Conservation (phyloP, 2,888 invertebrate species). For the Drosophila pseudotalamancana region DNA sequence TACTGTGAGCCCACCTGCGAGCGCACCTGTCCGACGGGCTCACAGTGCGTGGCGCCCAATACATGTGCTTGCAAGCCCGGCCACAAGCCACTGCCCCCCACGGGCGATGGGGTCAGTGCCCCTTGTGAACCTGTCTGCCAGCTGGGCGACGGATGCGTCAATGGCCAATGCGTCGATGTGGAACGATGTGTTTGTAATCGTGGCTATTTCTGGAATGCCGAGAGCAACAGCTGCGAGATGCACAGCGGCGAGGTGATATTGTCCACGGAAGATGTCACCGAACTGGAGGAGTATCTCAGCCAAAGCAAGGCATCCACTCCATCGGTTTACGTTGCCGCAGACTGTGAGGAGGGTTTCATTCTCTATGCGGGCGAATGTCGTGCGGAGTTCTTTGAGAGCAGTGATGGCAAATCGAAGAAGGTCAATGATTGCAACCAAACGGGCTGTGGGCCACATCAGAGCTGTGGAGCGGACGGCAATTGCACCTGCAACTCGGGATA, state of each 20-base stretch:
- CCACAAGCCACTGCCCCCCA: conserved; percentile 32
- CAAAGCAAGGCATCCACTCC: conserved; percentile 1
- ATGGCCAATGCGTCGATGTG: conserved; percentile 61
- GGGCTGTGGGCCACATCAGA: conserved; percentile 58
- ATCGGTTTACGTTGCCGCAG: neutral
- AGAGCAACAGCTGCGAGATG: conserved; percentile 42
- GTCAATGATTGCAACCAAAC: conserved; percentile 31
- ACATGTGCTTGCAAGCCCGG: conserved; percentile 69
- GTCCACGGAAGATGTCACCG: conserved; percentile 13
- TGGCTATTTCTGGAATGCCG: conserved; percentile 47
- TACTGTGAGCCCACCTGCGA: conserved; percentile 75
- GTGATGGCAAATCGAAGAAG: conserved; percentile 19
- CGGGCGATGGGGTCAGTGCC: conserved; percentile 63
- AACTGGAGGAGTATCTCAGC: conserved; percentile 6
- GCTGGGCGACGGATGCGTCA: conserved; percentile 60
- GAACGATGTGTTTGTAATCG: conserved; percentile 63
- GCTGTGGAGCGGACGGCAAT: conserved; percentile 42
- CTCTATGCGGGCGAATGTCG: conserved; percentile 69
- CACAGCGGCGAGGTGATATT: neutral
- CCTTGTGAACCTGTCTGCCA: conserved; percentile 65
- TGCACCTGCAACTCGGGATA: conserved; percentile 61
- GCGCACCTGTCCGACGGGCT: conserved; percentile 50
- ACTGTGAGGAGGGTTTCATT: conserved; percentile 60
- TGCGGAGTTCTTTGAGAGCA: conserved; percentile 67
- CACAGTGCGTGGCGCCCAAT: conserved; percentile 69